These are phyloP conservation scores for Micoletzkya japonica DNA, from an alignment of 2,888 invertebrate genomes.

Conservation along the genomic window DNA sequence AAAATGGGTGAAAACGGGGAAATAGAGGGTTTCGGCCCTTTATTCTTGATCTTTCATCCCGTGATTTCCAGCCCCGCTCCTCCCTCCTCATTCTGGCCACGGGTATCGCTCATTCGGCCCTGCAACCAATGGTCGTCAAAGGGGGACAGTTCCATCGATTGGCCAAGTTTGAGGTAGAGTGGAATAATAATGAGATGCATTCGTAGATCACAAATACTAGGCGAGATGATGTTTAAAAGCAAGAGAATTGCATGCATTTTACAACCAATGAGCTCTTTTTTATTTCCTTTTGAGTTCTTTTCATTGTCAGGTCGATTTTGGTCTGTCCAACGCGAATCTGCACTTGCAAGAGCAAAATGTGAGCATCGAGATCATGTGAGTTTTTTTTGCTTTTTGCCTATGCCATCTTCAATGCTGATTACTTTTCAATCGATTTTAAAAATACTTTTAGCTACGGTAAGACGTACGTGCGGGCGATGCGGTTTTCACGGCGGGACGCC, in stretches of 20 bases:
- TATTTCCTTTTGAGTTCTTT: too few relatives aligned
- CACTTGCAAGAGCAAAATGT: conserved; percentile 20
- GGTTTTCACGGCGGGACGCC: conserved; percentile 23
- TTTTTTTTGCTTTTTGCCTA: neutral
- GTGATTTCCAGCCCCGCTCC: neutral
- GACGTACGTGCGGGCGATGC: conserved; percentile 4
- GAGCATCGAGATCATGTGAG: conserved; percentile 23
- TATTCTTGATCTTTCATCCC: too few relatives aligned
- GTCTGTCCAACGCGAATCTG: conserved; percentile 21
- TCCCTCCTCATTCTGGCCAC: conserved; percentile 19
- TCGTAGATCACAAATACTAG: neutral
- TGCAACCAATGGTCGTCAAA: conserved; percentile 22
- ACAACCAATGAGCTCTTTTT: too few relatives aligned
- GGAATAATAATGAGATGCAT: neutral
- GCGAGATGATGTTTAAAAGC: too few relatives aligned
- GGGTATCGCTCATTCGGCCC: conserved; percentile 6
- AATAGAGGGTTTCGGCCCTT: too few relatives aligned
- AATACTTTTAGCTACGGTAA: conserved; percentile 14
- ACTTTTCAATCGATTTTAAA: neutral
- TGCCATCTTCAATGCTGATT: neutral
- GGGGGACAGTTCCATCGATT: conserved; percentile 15
- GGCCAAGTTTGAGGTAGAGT: conserved; percentile 19
- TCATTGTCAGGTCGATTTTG: conserved; percentile 19
- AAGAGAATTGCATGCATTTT: too few relatives aligned
- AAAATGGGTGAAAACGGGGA: too few relatives aligned